Percentiles rank a stretch among this genome's conserved stretches.
phyloP scores from a whole-genome alignment of 2,113 vertebrate species.

The Shinisaurus crocodilurus region DNA sequence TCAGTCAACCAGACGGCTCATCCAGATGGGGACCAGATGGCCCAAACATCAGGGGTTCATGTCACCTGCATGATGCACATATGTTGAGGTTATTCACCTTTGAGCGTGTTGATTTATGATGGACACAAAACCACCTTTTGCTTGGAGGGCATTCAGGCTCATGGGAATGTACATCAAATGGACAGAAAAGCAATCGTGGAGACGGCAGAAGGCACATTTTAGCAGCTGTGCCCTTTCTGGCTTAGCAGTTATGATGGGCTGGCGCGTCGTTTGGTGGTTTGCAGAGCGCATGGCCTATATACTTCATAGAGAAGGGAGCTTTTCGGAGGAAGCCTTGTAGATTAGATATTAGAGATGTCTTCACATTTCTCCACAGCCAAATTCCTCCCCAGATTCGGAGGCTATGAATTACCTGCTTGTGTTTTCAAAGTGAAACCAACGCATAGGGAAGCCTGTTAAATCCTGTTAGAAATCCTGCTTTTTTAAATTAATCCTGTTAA shows the following conservation, averaged over 20 bases:
- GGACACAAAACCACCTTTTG: constrained; percentile 6
- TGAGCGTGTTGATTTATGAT: constrained; percentile 4
- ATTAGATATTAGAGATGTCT: not conserved
- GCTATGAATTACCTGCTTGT: not conserved
- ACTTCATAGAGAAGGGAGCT: not conserved
- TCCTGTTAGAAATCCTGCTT: no score
- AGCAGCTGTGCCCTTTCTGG: not conserved
- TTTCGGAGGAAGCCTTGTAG: no score
- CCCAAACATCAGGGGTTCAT: not conserved
- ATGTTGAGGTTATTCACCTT: not conserved
- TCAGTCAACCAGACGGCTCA: not conserved
- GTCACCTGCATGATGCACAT: not conserved
- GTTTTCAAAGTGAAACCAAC: not conserved
- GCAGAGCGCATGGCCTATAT: no score
- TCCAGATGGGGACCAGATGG: not conserved
- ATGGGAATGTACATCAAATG: not conserved
- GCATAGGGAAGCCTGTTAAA: not conserved
- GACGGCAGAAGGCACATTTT: not conserved
- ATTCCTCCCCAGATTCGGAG: not conserved
- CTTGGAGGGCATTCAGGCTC: not conserved
- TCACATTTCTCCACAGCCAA: not conserved
- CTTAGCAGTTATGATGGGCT: not conserved
- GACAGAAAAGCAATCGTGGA: not conserved
- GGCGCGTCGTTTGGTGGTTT: no score
- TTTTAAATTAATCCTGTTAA: no score